phyloP scores from a whole-genome alignment of 2,888 invertebrate genomes.

The Malthinus flaveolus region DNA sequence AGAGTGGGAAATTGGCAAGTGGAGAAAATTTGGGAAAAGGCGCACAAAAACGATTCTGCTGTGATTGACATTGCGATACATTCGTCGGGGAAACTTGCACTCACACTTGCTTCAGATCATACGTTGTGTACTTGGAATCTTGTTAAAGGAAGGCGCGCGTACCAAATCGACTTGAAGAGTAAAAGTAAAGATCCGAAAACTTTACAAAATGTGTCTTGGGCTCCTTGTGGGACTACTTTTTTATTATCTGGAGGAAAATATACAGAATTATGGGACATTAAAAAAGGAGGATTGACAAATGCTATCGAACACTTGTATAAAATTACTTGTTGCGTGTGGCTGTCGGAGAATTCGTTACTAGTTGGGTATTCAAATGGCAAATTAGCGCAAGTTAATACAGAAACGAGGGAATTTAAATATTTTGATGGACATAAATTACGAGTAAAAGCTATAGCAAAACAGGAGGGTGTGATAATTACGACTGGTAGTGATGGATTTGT shows the following conservation, averaged over 20 bases:
- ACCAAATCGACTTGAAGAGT: constrained; percentile 81
- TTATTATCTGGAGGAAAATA: constrained; percentile 71
- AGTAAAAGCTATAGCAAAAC: constrained; percentile 67
- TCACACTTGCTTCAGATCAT: constrained; percentile 84
- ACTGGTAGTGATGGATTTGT: constrained; percentile 76
- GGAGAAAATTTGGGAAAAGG: constrained; percentile 79
- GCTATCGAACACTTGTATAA: constrained; percentile 69
- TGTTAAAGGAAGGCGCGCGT: constrained; percentile 87
- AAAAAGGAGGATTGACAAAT: constrained; percentile 70
- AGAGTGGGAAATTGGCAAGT: constrained; percentile 84
- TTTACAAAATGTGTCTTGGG: constrained; percentile 61
- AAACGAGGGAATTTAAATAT: constrained; percentile 56
- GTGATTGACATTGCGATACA: constrained; percentile 81
- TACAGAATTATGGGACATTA: constrained; percentile 80
- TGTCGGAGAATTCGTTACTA: constrained; percentile 64
- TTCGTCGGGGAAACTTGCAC: constrained; percentile 84
- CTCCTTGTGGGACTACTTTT: constrained; percentile 76
- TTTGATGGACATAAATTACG: constrained; percentile 65
- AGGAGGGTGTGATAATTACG: constrained; percentile 64
- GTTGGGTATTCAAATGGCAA: constrained; percentile 78
- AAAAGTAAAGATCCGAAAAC: constrained; percentile 58
- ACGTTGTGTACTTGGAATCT: constrained; percentile 92
- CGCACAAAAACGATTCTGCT: constrained; percentile 74
- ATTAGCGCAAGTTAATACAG: constrained; percentile 62
- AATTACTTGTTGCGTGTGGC: constrained; percentile 73